Evolutionary conservation across 1,140 invertebrate species (phyloP).

Genomic region (Triops longicaudatus): DNA sequence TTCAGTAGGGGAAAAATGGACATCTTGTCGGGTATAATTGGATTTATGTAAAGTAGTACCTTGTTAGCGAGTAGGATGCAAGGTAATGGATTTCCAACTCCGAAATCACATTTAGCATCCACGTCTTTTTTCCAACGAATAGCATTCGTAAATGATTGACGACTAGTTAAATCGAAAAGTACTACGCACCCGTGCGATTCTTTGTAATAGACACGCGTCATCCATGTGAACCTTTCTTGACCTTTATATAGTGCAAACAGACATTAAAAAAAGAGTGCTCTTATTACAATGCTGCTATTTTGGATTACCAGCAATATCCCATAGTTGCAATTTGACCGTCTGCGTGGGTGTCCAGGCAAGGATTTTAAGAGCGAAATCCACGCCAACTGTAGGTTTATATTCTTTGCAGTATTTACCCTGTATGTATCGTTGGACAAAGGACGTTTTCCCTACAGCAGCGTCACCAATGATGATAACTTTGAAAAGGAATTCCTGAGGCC

Average conservation of each 20-base stretch:
- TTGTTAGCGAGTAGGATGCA: conserved; percentile 53
- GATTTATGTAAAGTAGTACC: conserved; percentile 37
- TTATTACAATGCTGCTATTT: background rate
- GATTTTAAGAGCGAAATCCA: conserved; percentile 54
- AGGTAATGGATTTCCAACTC: conserved; percentile 47
- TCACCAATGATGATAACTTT: conserved; percentile 49
- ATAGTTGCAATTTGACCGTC: conserved; percentile 50
- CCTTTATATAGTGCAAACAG: conserved; percentile 37
- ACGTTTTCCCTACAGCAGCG: conserved; percentile 47
- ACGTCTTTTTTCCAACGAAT: conserved; percentile 54
- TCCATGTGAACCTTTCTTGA: conserved; percentile 53
- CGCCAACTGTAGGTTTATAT: conserved; percentile 48
- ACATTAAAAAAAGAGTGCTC: background rate
- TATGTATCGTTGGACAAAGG: conserved; percentile 46
- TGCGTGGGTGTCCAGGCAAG: conserved; percentile 48
- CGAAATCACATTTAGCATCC: conserved; percentile 48
- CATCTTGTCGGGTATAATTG: background rate
- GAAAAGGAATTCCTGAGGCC: conserved; percentile 40
- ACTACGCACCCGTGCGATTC: conserved; percentile 53
- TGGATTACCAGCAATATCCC: conserved; percentile 50
- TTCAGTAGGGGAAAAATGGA: background rate
- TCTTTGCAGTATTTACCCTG: conserved; percentile 43
- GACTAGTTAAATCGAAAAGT: conserved; percentile 53
- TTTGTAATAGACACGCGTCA: conserved; percentile 55
- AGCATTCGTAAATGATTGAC: conserved; percentile 48